Evolutionary conservation across 2,888 invertebrate genomes (phyloP).

Genomic region (Sphaerophoria taeniata): DNA sequence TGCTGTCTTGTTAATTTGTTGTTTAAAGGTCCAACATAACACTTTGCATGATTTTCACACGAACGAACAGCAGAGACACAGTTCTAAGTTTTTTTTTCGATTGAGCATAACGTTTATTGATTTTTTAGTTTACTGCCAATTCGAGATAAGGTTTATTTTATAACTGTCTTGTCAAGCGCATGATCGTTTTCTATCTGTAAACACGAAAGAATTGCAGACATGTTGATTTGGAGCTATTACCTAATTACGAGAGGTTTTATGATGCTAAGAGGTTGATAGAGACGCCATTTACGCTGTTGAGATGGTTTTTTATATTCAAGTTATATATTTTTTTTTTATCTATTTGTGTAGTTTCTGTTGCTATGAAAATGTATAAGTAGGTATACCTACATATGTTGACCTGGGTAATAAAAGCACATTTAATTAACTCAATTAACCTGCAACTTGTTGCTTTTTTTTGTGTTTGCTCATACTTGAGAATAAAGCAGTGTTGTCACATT

Average conservation of each 20-base stretch:
- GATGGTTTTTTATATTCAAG: constrained; percentile 36
- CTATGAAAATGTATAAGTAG: constrained; percentile 12
- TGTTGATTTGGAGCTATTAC: constrained; percentile 51
- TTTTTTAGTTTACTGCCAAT: constrained; percentile 64
- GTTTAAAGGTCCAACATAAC: constrained; percentile 6
- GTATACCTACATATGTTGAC: not conserved
- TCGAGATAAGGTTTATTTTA: constrained; percentile 10
- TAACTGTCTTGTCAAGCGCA: constrained; percentile 36
- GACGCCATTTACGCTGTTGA: constrained; percentile 51
- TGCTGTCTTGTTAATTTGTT: constrained; percentile 22
- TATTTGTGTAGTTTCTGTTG: constrained; percentile 42
- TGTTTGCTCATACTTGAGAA: too few relatives aligned
- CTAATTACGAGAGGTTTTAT: constrained; percentile 30
- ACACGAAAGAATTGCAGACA: constrained; percentile 33
- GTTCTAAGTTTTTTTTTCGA: constrained; percentile 23
- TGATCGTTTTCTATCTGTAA: constrained; percentile 23
- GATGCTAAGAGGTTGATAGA: not conserved
- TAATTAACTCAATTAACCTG: constrained; percentile 53
- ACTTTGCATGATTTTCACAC: constrained; percentile 43
- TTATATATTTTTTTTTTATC: constrained; percentile 46
- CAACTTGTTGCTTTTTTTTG: constrained; percentile 48
- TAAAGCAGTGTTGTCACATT: too few relatives aligned
- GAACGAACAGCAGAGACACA: constrained; percentile 27
- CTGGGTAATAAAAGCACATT: constrained; percentile 18
- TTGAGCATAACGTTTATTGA: constrained; percentile 41